Percentiles rank a stretch among this genome's conserved stretches.
Conservation (phyloP, 2,888 invertebrate species). For the Agonopterix arenella region DNA sequence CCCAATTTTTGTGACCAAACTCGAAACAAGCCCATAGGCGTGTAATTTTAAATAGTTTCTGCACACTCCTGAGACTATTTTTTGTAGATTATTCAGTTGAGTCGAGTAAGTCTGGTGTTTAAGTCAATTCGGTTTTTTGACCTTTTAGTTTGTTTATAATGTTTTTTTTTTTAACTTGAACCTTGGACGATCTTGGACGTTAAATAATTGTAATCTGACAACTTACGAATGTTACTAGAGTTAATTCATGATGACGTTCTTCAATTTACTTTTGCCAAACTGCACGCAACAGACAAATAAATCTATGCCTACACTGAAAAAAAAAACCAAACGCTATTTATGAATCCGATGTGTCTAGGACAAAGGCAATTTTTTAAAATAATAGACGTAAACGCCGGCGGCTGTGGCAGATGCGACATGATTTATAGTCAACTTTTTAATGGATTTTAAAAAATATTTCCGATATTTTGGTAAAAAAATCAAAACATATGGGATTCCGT, state of each 20-base stretch:
- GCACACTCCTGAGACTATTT: not conserved
- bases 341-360: slow-evolving; percentile 28
- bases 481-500: slow-evolving; percentile 55
- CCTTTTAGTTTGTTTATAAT: slow-evolving; percentile 11
- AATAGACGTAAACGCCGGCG: slow-evolving; percentile 34
- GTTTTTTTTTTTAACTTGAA: too few species aligned
- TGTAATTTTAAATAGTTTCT: slow-evolving; percentile 47
- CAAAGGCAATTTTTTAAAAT: slow-evolving; percentile 36
- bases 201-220: too few species aligned
- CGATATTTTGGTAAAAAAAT: slow-evolving; percentile 51
- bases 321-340: slow-evolving; percentile 18
- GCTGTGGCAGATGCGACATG: slow-evolving; percentile 59
- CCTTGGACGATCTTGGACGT: too few species aligned
- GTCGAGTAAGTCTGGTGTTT: too few species aligned
- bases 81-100: not conserved
- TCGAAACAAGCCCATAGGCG: slow-evolving; percentile 29
- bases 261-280: slow-evolving; percentile 10
- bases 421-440: slow-evolving; percentile 67
- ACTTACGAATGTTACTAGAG: too few species aligned
- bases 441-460: slow-evolving; percentile 64
- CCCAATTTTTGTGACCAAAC: slow-evolving; percentile 31
- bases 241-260: too few species aligned
- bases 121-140: slow-evolving; percentile 5
- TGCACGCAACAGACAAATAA: slow-evolving; percentile 27
- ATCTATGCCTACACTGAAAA: slow-evolving; percentile 15